Evolutionary conservation across 2,113 vertebrate species (phyloP).

Genomic region (Otis tarda): DNA sequence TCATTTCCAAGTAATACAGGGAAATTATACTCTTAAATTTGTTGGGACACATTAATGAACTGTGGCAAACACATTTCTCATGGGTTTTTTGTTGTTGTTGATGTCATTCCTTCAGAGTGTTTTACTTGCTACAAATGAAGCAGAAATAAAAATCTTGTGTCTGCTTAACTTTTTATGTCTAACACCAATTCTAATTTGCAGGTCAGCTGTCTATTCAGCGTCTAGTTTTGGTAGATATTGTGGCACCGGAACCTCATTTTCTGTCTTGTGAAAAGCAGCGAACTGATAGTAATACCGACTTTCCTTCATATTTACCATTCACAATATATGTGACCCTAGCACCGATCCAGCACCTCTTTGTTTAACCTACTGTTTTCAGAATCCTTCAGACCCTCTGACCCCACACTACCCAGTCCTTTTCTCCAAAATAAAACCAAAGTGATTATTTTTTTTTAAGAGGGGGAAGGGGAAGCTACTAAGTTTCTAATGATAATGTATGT

Average conservation of each 20-base stretch:
- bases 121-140: background rate
- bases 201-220: constrained; percentile 53
- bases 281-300: constrained; percentile 53
- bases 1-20: background rate
- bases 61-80: background rate
- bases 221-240: constrained; percentile 63
- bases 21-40: background rate
- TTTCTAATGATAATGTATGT: constrained; percentile 20
- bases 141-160: background rate
- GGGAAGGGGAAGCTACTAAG: background rate
- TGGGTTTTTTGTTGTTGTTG: background rate
- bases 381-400: background rate
- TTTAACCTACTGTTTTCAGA: background rate
- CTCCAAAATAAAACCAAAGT: background rate
- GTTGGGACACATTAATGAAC: background rate
- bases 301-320: constrained; percentile 47
- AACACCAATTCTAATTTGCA: constrained; percentile 61
- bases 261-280: constrained; percentile 66
- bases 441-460: too few species aligned
- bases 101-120: background rate
- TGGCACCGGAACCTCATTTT: constrained; percentile 65
- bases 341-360: constrained; percentile 37
- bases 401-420: background rate
- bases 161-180: background rate
- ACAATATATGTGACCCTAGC: constrained; percentile 1